Evolutionary conservation across 30 jellyfish, hydroid and myxozoan species (phyloP).

Genomic region (Chrysaora quinquecirrha): DNA sequence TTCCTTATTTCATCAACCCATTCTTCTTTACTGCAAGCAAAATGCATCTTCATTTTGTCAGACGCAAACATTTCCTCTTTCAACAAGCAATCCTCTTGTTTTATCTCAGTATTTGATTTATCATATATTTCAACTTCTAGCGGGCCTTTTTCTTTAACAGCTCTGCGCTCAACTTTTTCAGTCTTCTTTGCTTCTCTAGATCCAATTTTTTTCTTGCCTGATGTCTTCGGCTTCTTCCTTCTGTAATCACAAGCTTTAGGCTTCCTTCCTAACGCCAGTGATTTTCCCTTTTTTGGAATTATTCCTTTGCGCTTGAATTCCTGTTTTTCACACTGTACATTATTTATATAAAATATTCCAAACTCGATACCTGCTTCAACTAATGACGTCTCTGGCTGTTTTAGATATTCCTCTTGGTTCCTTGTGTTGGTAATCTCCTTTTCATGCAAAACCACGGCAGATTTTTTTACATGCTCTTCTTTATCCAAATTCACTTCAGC

Average conservation of each 20-base stretch:
- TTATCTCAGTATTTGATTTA: too few species aligned
- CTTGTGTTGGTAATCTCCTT: background rate
- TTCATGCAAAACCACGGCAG: background rate
- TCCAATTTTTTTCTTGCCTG: background rate
- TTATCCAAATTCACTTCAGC: background rate
- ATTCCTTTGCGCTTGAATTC: background rate
- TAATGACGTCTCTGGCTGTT: background rate
- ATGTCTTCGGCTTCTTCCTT: background rate
- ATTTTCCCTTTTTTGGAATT: background rate
- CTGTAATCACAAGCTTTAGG: background rate
- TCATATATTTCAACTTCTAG: background rate
- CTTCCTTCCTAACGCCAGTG: too few species aligned
- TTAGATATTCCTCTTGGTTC: background rate
- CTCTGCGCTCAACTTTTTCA: background rate
- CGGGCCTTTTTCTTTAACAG: background rate
- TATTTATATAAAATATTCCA: background rate
- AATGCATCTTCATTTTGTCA: slow-evolving; percentile 16
- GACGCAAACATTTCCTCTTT: background rate
- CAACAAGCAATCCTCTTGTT: background rate
- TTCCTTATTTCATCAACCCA: slow-evolving; percentile 52
- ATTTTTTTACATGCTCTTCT: background rate
- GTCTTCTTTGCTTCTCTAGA: background rate
- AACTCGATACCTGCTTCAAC: background rate
- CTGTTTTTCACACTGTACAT: background rate
- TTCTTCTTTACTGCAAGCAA: slow-evolving; percentile 34